phyloP scores from a whole-genome alignment of 1,140 invertebrate species.

The Elymnias hypermnestra region DNA sequence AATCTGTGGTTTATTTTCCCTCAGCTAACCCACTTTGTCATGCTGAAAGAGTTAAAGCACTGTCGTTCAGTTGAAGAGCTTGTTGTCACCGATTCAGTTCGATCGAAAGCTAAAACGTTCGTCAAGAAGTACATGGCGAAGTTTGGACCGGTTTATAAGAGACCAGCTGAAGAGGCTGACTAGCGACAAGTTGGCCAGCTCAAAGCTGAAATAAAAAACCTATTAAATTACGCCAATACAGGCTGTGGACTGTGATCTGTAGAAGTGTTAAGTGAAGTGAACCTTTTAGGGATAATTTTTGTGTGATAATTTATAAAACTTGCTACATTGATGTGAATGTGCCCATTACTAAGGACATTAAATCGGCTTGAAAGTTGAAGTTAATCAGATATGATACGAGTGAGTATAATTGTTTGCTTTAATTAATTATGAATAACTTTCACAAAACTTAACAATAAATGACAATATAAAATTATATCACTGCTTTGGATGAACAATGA shows the following conservation, averaged over 20 bases:
- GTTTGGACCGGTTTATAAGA: conserved; percentile 84
- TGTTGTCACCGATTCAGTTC: conserved; percentile 94
- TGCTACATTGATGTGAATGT: too few species aligned
- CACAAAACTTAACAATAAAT: too few species aligned
- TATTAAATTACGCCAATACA: conserved; percentile 10
- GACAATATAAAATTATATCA: too few species aligned
- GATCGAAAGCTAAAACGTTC: conserved; percentile 95
- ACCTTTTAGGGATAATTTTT: too few species aligned
- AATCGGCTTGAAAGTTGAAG: too few species aligned
- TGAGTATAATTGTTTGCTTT: too few species aligned
- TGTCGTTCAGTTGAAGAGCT: conserved; percentile 91
- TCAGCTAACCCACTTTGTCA: conserved; percentile 97
- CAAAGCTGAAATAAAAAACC: conserved; percentile 21
- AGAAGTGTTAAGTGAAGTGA: neutral
- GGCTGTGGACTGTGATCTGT: neutral
- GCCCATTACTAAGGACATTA: too few species aligned
- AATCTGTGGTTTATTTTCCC: too few species aligned
- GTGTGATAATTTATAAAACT: neutral
- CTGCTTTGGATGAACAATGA: too few species aligned
- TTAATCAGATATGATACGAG: too few species aligned
- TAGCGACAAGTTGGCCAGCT: conserved; percentile 33
- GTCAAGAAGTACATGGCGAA: conserved; percentile 97
- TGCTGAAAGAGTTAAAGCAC: conserved; percentile 96
- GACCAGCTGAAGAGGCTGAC: conserved; percentile 76
- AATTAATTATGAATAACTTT: too few species aligned